Percentiles rank a stretch among this genome's conserved stretches.
Evolutionary conservation across 2,113 vertebrate species (phyloP).

Genomic region (Myrmecobius fasciatus): DNA sequence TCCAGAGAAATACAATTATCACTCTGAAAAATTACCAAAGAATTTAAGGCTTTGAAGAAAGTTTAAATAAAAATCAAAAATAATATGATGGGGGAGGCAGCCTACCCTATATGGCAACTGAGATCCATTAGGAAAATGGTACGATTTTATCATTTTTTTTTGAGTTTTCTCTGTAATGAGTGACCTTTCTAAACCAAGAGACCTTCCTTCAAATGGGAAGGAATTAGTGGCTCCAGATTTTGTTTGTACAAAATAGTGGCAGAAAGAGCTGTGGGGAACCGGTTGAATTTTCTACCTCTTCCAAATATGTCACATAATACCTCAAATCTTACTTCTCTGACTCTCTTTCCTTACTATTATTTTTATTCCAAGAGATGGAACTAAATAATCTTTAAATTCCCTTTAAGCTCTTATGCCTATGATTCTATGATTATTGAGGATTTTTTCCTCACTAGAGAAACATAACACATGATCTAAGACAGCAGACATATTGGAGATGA

Average conservation of each 20-base stretch:
- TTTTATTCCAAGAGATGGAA: not conserved
- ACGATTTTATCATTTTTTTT: conserved; percentile 57
- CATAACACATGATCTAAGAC: not conserved
- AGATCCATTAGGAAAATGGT: conserved; percentile 56
- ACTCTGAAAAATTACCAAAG: conserved; percentile 69
- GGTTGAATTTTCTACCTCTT: not conserved
- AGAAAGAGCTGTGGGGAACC: not conserved
- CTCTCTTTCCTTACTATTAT: not conserved
- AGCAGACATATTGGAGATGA: not conserved
- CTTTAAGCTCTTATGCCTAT: not conserved
- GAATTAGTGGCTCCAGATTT: conserved; percentile 39
- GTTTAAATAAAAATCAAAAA: conserved; percentile 78
- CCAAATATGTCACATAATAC: not conserved
- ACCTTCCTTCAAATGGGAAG: conserved; percentile 59
- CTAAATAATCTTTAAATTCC: not conserved
- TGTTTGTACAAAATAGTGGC: conserved; percentile 36
- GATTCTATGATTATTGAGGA: not conserved
- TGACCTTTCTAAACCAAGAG: conserved; percentile 10
- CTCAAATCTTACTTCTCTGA: not conserved
- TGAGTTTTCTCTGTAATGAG: not conserved
- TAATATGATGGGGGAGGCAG: conserved; percentile 51
- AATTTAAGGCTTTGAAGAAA: conserved; percentile 76
- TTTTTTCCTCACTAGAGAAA: not conserved
- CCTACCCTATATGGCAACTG: conserved; percentile 17
- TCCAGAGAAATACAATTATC: conserved; percentile 73